phyloP scores from a whole-genome alignment of 2,888 invertebrate species.

The Trichogramma evanescens region DNA sequence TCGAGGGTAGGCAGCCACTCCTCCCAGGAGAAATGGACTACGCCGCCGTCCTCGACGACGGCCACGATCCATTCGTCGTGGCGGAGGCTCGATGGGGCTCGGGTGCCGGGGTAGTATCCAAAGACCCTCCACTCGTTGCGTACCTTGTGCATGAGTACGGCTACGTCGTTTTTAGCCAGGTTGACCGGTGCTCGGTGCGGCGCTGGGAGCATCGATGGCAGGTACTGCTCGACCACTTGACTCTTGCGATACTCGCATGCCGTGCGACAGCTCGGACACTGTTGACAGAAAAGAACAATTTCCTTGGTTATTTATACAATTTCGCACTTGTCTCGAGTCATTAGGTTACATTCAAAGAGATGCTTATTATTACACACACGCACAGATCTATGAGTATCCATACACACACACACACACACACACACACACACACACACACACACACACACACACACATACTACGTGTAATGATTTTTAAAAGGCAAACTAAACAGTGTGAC shows the following conservation, averaged over 20 bases:
- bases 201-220: slow-evolving; percentile 41
- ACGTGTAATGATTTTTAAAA: too few species aligned
- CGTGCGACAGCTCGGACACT: slow-evolving; percentile 40
- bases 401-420: too few species aligned
- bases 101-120: slow-evolving; percentile 35
- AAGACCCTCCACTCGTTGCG: slow-evolving; percentile 35
- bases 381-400: too few species aligned
- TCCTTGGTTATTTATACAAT: too few species aligned
- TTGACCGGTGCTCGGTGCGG: slow-evolving; percentile 36
- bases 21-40: slow-evolving; percentile 38
- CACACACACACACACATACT: too few species aligned
- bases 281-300: slow-evolving; percentile 8
- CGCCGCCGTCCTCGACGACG: slow-evolving; percentile 36
- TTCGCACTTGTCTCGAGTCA: too few species aligned
- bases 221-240: slow-evolving; percentile 36
- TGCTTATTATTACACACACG: too few species aligned
- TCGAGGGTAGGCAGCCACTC: slow-evolving; percentile 41
- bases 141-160: slow-evolving; percentile 35
- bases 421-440: too few species aligned
- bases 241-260: slow-evolving; percentile 37
- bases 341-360: too few species aligned
- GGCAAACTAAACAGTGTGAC: too few species aligned
- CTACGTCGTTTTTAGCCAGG: slow-evolving; percentile 38
- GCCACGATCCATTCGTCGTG: slow-evolving; percentile 41
- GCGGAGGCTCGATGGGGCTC: slow-evolving; percentile 29